These are phyloP conservation scores for Caiman crocodilus DNA, from an alignment of 2,797 vertebrate species.

Conservation along the genomic window DNA sequence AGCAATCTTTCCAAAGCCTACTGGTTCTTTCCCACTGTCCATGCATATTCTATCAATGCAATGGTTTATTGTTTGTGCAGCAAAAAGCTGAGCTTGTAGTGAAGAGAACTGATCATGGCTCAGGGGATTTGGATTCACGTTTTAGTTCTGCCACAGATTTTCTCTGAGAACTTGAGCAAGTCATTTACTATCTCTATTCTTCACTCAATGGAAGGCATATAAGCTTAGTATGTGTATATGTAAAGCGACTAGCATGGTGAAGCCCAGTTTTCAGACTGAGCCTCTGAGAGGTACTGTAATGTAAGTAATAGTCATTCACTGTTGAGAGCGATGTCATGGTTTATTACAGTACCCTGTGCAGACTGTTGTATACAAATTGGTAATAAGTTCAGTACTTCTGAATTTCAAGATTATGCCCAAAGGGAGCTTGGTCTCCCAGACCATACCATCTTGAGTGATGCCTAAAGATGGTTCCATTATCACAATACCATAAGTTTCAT, in stretches of 20 bases:
- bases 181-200: not conserved
- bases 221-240: too few relatives aligned
- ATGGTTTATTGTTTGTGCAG: not conserved
- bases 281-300: not conserved
- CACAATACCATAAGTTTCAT: not conserved
- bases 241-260: fast-evolving
- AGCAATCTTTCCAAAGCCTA: not conserved
- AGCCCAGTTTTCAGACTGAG: not conserved
- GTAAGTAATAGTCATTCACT: not conserved
- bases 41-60: fast-evolving
- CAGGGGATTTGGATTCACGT: conserved; percentile 14
- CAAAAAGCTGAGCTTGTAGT: not conserved
- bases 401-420: not conserved
- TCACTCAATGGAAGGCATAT: not conserved
- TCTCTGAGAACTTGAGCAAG: not conserved
- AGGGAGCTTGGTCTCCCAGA: not conserved
- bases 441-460: not conserved
- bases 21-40: not conserved
- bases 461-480: not conserved
- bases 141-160: not conserved
- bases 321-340: not conserved
- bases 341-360: not conserved
- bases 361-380: not conserved
- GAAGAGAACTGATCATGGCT: not conserved
- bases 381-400: not conserved